Base-by-base conservation (phyloP, 2,113 vertebrate genomes). In the Rhodinocichla rosea region DNA sequence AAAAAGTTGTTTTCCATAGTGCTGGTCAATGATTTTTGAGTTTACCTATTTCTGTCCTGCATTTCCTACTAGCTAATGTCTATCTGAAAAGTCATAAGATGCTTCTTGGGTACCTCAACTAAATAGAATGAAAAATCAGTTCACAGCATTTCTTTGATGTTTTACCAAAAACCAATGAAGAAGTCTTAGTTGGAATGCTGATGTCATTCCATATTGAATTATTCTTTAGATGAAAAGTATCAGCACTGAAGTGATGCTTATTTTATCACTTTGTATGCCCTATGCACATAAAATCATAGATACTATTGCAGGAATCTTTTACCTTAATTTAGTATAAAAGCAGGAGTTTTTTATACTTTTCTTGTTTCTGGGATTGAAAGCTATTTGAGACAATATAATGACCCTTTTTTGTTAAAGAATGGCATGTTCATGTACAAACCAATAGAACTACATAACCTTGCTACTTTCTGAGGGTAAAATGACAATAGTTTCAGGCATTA, bases 221-320 rank as follows among this genome's bases (percentile, higher is more conserved):
- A 75, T 86, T 83, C 71, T 77, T 96, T 88, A 88, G 79, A 95
- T 92, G 59, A 83, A 95, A 95, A 86, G 7, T 11, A 37, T 84
- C 56, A 82, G 40, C 77, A 53, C 32, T 68, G 11, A 78, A 77
- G 35, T 74, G 71, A 33, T 70, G 59, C 75, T 70, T 81, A 55
- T 83, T 92, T 55, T 80, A 80, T 89, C 18, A 35, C 32, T 77
- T 88, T 63, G 5, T 27, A 81, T 67, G 35, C 35, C 20, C 13
- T 75, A 27, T 78, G 60, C 52, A 86, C 64, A 74, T 81, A 55
- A 94, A 95, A 73, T 88, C n/a, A 78, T 17, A 87, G 33, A 37
- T 67, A 52, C 3, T 39, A 5, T 63, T 88, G 39, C 59, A 60
- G 73, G 32, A 94, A 15, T 28, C 57, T 26, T 74, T 86, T 24